phyloP scores from a whole-genome alignment of 2,797 vertebrate genomes.

The Crocidura indochinensis region DNA sequence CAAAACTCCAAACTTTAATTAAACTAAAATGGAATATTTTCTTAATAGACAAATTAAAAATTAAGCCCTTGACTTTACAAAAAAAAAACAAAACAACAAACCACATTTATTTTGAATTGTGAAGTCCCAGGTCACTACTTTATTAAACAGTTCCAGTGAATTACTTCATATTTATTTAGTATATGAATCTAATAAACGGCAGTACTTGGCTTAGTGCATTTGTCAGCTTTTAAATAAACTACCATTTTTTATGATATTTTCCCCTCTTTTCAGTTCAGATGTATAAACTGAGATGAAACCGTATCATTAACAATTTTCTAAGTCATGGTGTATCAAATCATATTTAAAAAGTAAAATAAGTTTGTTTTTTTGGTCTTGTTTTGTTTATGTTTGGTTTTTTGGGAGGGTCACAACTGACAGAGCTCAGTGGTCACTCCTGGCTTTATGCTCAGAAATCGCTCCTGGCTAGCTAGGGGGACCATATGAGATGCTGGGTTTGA shows the following conservation, averaged over 20 bases:
- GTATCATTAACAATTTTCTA: too few relatives aligned
- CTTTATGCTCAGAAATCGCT: too few relatives aligned
- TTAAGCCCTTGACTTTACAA: constrained; percentile 19
- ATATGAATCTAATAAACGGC: neutral
- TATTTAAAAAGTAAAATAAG: too few relatives aligned
- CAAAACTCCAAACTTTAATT: constrained; percentile 32
- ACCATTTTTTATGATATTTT: neutral
- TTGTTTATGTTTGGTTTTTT: too few relatives aligned
- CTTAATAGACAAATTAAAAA: constrained; percentile 23
- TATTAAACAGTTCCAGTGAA: constrained; percentile 14
- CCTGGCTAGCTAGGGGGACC: too few relatives aligned
- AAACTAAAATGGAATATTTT: constrained; percentile 19
- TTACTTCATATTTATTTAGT: too few relatives aligned
- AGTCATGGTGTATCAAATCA: too few relatives aligned
- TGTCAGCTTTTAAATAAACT: neutral
- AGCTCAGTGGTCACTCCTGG: too few relatives aligned
- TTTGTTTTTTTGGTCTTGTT: too few relatives aligned
- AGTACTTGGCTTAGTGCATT: neutral
- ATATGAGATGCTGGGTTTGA: too few relatives aligned
- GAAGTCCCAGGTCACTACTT: constrained; percentile 4
- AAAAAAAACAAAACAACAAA: too few relatives aligned
- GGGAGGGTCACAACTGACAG: too few relatives aligned
- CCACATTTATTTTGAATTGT: constrained; percentile 34
- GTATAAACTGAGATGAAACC: neutral
- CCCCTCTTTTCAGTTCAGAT: constrained; percentile 46